A percentile compares a stretch with the other conserved stretches of the same genome.
These are phyloP conservation scores for Peromyscus maniculatus DNA, from an alignment of 2,113 vertebrate genomes.

Conservation along the genomic window DNA sequence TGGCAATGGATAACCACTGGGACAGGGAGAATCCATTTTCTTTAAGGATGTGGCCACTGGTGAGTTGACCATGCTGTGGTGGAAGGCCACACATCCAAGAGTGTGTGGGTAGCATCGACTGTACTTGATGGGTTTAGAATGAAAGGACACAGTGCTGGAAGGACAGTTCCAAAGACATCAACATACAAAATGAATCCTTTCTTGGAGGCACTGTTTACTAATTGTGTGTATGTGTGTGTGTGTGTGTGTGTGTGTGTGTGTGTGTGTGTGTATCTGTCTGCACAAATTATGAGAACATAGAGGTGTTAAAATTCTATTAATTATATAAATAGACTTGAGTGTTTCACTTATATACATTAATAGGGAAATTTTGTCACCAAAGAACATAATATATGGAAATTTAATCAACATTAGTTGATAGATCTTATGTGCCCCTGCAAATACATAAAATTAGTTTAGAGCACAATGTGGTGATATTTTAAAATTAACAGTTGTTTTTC, in stretches of 20 bases:
- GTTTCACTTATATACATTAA: neutral
- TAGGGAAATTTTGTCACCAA: slow-evolving; percentile 19
- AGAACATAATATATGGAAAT: neutral
- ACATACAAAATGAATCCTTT: slow-evolving; percentile 28
- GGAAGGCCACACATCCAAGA: neutral
- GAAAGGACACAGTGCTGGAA: neutral
- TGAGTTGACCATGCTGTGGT: neutral
- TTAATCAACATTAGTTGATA: slow-evolving; percentile 29
- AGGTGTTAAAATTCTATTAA: neutral
- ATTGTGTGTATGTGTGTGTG: neutral
- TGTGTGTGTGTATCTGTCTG: neutral
- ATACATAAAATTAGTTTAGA: slow-evolving; percentile 40
- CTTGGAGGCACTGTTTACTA: slow-evolving; percentile 34
- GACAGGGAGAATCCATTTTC: neutral
- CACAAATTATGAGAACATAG: slow-evolving; percentile 46
- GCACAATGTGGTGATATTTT: neutral
- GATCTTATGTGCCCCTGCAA: neutral
- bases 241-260: neutral
- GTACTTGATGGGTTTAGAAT: neutral
- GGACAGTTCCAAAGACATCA: neutral
- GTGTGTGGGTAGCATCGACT: neutral
- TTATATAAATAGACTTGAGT: neutral
- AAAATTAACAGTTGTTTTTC: slow-evolving; percentile 29
- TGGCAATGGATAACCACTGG: neutral
- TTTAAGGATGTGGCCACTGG: neutral